Evolutionary conservation across 2,888 invertebrate species (phyloP), one percentile per base, ranked within the genome.

Genomic region (Acrocyrtus sp.): DNA sequence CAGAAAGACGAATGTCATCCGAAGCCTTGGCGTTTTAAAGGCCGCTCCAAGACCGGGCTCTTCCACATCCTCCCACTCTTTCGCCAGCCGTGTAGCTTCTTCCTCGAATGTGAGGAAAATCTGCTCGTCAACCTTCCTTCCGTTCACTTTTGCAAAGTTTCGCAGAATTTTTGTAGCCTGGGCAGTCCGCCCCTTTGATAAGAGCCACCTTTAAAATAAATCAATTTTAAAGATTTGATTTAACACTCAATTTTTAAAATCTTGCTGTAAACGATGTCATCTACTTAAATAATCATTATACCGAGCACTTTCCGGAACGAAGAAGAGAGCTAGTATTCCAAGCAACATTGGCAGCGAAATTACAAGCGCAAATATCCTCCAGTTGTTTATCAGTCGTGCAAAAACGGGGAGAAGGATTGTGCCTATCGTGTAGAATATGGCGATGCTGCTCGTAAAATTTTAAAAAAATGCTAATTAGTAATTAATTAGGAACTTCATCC

Each of bases 371-470:
- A 93, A 89, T 76, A 88, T 85, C 81, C 91, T 88, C 95, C 95
- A 95, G 82, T 95, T 90, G 3, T 89, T 90, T 17, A 94, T 85
- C 84, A 87, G 91, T 78, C 92, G 88, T 0, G 95, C 94, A 45
- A 95, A 90, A 94, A 94, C 94, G 0, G 95, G 95, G 60, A 95
- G 83, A 6, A 91, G 82, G 6, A 91, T 90, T 0, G 94, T 90
- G 0, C 93, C 94, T 54, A 90, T 85, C 0, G 94, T 94, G 86
- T 94, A 94, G 87, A 94, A 94, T 45, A 94, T 85, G 0, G 94
- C 94, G 56, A 95, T 94, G 0, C 94, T 77, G 19, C n/a, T n/a
- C n/a, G n/a, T n/a, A 4, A 47, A 53, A 56, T 19, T n/a, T n/a
- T 26, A 43, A 3, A 54, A 47, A 27, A 26, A 22, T 61, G n/a